Evolutionary conservation across 2,888 invertebrate genomes (phyloP), one percentile per base, ranked within the genome.

Genomic region (Criorhina ranunculi): DNA sequence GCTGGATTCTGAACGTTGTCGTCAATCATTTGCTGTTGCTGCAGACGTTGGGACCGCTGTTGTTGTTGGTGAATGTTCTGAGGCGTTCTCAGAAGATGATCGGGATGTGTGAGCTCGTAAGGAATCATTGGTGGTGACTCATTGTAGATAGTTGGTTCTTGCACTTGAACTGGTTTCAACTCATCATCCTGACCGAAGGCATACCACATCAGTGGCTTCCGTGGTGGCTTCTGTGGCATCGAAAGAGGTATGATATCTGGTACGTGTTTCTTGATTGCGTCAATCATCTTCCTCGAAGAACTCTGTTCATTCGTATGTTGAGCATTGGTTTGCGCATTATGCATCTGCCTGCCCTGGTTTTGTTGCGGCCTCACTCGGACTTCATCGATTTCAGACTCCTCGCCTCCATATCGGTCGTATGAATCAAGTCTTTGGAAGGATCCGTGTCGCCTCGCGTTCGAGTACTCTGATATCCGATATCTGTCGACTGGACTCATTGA

Each of bases 311-410:
- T 60, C 4, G 4, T 4, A 12, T 15, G 53, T 11, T 12, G 40
- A 3, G 51, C 11, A 4, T 9, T 31, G 15, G 1, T 8, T 11
- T n/a, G n/a, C n/a, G n/a, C n/a, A n/a, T n/a, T n/a, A n/a, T n/a
- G n/a, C n/a, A n/a, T n/a, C n/a, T n/a, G n/a, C n/a, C n/a, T n/a
- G n/a, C n/a, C n/a, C n/a, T 31, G 29, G 7, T 29, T 33, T 73
- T 12, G 7, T n/a, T 31, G n/a, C n/a, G 85, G 70, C 33, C 31
- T 80, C 15, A 85, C 42, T 17, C 85, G 85, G 33, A 85, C 59
- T 17, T 24, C 42, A 53, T 80, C 80, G 15, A 85, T 79, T 66
- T 85, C 85, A 1, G 85, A 85, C 29, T 64, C 85, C 12, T 69
- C 64, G 4, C 55, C 75, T 24, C 75, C 76, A 7, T 85, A 69